A percentile compares a stretch with the other conserved stretches of the same genome.
phyloP scores from a whole-genome alignment of 2,888 invertebrate species.

The Caenorhabditis sinica region DNA sequence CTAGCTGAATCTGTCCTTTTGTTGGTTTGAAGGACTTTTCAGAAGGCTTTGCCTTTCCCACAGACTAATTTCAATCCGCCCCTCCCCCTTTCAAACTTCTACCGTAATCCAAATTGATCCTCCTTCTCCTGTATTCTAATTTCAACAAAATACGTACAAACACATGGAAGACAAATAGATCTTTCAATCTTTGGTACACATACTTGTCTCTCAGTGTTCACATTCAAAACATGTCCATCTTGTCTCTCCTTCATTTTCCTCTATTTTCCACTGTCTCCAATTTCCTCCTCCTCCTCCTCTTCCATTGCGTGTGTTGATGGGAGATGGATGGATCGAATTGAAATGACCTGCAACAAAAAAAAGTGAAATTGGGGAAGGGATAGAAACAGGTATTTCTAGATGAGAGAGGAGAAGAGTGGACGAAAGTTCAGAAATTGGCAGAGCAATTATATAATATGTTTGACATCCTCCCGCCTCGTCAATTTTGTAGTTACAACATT shows the following conservation, averaged over 20 bases:
- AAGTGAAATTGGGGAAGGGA: slow-evolving; percentile 12
- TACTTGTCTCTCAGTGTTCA: slow-evolving; percentile 17
- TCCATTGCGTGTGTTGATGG: slow-evolving; percentile 18
- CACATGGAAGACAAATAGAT: slow-evolving; percentile 2
- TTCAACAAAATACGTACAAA: slow-evolving; percentile 11
- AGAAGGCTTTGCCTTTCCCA: too few relatives aligned
- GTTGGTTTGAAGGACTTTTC: too few relatives aligned
- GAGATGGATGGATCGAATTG: slow-evolving; percentile 35
- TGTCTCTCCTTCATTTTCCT: background rate
- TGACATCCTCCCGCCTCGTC: slow-evolving; percentile 20
- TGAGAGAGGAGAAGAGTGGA: background rate
- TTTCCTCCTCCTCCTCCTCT: too few relatives aligned
- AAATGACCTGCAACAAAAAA: slow-evolving; percentile 42
- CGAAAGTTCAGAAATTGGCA: slow-evolving; percentile 4
- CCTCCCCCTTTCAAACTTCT: background rate
- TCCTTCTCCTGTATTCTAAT: background rate
- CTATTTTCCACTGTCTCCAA: slow-evolving; percentile 25
- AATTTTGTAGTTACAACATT: slow-evolving; percentile 26
- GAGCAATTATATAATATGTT: slow-evolving; percentile 30
- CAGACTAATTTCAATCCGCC: too few relatives aligned
- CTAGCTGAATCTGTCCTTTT: too few relatives aligned
- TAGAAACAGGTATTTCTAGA: slow-evolving; percentile 35
- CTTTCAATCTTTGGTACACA: slow-evolving; percentile 31
- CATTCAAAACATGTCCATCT: slow-evolving; percentile 26
- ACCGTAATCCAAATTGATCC: slow-evolving; percentile 4